Conservation (phyloP, 2,113 vertebrate species). For the Anarrhichthys ocellatus region DNA sequence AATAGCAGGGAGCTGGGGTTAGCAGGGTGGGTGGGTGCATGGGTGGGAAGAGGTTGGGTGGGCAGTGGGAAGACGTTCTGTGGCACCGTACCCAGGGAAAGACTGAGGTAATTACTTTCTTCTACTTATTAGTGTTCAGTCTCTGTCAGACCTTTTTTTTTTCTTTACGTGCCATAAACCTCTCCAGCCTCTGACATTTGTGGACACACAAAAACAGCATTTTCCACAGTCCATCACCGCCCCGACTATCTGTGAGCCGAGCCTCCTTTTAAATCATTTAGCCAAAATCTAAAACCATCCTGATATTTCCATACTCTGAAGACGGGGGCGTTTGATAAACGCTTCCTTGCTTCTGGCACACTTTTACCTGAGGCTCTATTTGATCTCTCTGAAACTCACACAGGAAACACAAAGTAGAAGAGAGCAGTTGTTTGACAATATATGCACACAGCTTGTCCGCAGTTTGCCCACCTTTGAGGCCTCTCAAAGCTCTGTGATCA, state of each 20-base stretch:
- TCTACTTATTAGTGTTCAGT: slow-evolving; percentile 30
- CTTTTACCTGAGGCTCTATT: slow-evolving; percentile 39
- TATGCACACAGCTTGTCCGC: neutral
- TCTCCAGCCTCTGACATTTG: slow-evolving; percentile 44
- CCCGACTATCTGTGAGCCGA: slow-evolving; percentile 30
- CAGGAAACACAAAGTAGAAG: slow-evolving; percentile 11
- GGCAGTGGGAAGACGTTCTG: slow-evolving; percentile 10
- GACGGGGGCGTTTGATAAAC: slow-evolving; percentile 33
- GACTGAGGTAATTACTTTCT: slow-evolving; percentile 59
- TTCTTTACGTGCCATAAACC: slow-evolving; percentile 30
- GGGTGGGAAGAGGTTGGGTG: neutral
- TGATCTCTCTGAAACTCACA: neutral
- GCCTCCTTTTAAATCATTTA: slow-evolving; percentile 50
- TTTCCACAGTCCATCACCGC: slow-evolving; percentile 56
- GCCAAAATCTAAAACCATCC: slow-evolving; percentile 34
- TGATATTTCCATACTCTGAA: slow-evolving; percentile 45
- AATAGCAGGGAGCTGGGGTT: slow-evolving; percentile 63
- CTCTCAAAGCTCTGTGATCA: slow-evolving; percentile 38
- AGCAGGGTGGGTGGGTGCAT: slow-evolving; percentile 33
- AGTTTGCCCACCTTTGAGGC: slow-evolving; percentile 22
- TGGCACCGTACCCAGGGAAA: slow-evolving; percentile 51
- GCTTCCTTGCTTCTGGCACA: slow-evolving; percentile 46
- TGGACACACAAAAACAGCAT: slow-evolving; percentile 45
- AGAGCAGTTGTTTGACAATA: slow-evolving; percentile 6
- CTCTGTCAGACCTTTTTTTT: slow-evolving; percentile 32